Percentiles rank a stretch among this genome's conserved stretches.
Evolutionary conservation across 2,113 vertebrate species (phyloP).

Genomic region (Camelus dromedarius): DNA sequence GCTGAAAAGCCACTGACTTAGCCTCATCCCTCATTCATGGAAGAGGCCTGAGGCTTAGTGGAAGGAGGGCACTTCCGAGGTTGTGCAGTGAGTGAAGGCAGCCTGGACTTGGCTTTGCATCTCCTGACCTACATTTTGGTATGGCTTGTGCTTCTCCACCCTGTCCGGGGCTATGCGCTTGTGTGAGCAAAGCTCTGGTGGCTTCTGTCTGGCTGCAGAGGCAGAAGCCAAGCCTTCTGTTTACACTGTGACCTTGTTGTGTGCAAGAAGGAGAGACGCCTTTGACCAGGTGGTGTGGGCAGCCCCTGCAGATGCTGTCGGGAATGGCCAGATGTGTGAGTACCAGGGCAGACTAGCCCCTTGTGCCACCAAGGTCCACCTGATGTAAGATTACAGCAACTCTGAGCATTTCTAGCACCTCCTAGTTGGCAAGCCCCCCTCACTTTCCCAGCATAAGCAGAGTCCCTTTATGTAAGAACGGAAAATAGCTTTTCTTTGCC

Average conservation of each 20-base stretch:
- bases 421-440: neutral
- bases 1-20: neutral
- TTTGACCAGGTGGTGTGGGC: neutral
- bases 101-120: neutral
- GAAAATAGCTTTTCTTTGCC: neutral
- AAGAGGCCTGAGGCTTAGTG: neutral
- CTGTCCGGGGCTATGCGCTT: neutral
- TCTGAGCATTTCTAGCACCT: neutral
- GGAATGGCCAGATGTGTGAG: neutral
- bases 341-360: neutral
- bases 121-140: neutral
- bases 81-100: neutral
- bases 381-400: neutral
- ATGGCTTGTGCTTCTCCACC: neutral
- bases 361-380: neutral
- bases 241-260: neutral
- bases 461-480: neutral
- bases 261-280: neutral
- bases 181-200: neutral
- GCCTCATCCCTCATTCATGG: neutral
- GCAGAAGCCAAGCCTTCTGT: constrained; percentile 31
- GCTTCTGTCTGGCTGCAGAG: neutral
- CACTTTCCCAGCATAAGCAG: neutral
- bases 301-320: neutral
- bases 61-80: neutral